A percentile compares a stretch with the other conserved stretches of the same genome.
Evolutionary conservation across 2,113 vertebrate species (phyloP).

Genomic region (Sylvilagus bachmani): DNA sequence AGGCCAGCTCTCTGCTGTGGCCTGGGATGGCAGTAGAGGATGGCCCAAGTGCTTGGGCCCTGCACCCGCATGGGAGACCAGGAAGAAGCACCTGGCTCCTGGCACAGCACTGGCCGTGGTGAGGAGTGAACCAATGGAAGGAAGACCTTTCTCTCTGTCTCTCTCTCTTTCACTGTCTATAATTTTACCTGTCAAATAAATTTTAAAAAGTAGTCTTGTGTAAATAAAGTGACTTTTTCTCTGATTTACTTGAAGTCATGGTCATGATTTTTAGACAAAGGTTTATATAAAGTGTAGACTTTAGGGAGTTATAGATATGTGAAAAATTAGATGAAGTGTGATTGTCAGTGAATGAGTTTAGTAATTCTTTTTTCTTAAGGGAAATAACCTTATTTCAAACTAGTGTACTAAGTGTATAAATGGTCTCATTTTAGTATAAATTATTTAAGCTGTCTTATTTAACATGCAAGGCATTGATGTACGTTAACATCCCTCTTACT

Average conservation of each 20-base stretch:
- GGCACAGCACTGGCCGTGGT: no score
- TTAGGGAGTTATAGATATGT: not conserved
- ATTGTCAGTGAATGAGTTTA: not conserved
- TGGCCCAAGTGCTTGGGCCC: no score
- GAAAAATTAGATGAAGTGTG: not conserved
- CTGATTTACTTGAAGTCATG: not conserved
- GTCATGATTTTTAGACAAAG: conserved; percentile 44
- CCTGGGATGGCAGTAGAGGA: no score
- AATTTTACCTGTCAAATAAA: no score
- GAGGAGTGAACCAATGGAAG: no score
- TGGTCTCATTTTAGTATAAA: not conserved
- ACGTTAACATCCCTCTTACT: not conserved
- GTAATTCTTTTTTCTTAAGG: not conserved
- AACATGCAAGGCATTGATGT: not conserved
- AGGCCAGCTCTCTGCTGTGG: no score
- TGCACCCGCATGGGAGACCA: no score
- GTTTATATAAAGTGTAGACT: conserved; percentile 1
- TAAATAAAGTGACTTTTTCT: not conserved
- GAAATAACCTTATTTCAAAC: not conserved
- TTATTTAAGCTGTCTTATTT: not conserved
- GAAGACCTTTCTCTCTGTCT: no score
- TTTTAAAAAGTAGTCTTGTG: not conserved
- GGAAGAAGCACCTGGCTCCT: no score
- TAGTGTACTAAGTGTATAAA: no score
- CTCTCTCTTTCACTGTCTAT: no score